phyloP scores from a whole-genome alignment of 1,140 invertebrate genomes.

The Atopsyche davidsoni region DNA sequence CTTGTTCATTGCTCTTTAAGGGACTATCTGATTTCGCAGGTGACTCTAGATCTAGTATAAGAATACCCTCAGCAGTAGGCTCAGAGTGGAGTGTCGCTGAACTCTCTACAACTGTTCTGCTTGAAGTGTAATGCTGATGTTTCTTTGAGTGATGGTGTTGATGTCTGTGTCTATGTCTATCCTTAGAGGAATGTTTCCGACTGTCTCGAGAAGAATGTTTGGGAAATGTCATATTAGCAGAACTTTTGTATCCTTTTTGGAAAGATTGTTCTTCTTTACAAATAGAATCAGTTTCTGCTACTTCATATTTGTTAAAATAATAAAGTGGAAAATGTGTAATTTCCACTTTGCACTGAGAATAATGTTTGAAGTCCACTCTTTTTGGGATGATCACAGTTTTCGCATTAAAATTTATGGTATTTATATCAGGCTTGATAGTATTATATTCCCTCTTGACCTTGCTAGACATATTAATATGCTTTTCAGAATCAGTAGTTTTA shows the following conservation, averaged over 20 bases:
- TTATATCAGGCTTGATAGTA: neutral
- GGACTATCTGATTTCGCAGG: too few relatives aligned
- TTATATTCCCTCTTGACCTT: neutral
- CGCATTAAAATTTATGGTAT: neutral
- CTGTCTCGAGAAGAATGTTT: neutral
- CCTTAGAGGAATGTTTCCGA: neutral
- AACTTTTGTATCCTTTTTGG: neutral
- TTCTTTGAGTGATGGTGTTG: too few relatives aligned
- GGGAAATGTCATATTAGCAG: constrained; percentile 7
- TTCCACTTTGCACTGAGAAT: constrained; percentile 3
- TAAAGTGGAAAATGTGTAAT: neutral
- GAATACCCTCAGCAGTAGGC: too few relatives aligned
- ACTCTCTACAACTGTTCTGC: too few relatives aligned
- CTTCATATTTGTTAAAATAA: constrained; percentile 3
- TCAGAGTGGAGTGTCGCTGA: too few relatives aligned
- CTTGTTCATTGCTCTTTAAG: too few relatives aligned
- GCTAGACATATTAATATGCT: neutral
- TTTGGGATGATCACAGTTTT: constrained; percentile 1
- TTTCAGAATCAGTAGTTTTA: neutral
- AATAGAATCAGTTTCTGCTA: neutral
- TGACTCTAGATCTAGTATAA: too few relatives aligned
- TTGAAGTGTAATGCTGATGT: too few relatives aligned
- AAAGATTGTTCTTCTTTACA: neutral
- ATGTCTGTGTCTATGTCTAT: too few relatives aligned
- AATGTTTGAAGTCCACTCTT: constrained; percentile 5